A percentile compares a stretch with the other conserved stretches of the same genome.
Evolutionary conservation across 2,113 vertebrate genomes (phyloP).

Genomic region (Lonchura striata): DNA sequence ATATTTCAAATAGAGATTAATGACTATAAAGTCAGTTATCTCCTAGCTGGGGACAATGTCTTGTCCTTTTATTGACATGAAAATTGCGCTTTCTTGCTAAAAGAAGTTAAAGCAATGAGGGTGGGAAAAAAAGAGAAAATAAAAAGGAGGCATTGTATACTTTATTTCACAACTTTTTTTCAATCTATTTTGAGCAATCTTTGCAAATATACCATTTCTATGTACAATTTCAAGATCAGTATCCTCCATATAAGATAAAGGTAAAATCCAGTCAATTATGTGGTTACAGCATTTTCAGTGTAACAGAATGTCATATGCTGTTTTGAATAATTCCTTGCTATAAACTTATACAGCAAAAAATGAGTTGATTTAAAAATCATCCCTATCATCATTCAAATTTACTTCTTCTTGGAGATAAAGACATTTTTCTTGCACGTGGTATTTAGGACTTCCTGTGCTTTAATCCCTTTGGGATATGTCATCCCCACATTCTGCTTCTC

Average conservation of each 20-base stretch:
- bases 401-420: background rate
- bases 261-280: background rate
- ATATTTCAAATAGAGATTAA: background rate
- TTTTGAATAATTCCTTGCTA: background rate
- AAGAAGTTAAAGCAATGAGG: background rate
- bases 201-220: background rate
- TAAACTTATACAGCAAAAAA: background rate
- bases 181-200: background rate
- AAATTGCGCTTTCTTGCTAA: background rate
- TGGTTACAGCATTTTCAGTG: background rate
- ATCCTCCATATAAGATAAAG: background rate
- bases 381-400: background rate
- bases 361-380: background rate
- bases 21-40: background rate
- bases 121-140: background rate
- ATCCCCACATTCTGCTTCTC: background rate
- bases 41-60: background rate
- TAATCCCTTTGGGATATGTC: background rate
- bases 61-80: background rate
- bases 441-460: background rate
- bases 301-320: background rate
- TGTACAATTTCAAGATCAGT: background rate
- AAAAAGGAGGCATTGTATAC: background rate
- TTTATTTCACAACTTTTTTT: background rate
- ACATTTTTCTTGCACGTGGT: background rate